Evolutionary conservation across 2,113 vertebrate species (phyloP).

Genomic region (Python bivittatus): DNA sequence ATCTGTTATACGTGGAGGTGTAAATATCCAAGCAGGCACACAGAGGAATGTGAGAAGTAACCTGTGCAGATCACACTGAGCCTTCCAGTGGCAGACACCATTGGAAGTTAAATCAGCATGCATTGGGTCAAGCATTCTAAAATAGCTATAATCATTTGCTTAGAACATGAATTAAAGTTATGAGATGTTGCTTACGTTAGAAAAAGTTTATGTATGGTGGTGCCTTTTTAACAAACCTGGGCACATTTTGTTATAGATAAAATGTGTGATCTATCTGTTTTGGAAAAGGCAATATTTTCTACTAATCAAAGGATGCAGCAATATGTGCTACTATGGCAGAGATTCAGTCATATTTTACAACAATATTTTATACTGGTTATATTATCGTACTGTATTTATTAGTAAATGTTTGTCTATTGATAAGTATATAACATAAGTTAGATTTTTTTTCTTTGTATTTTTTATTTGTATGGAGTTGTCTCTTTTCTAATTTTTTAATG

Average conservation of each 20-base stretch:
- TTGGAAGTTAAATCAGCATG: not conserved
- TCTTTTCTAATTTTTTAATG: not conserved
- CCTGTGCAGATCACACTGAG: not conserved
- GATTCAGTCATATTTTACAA: not conserved
- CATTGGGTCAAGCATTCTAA: not conserved
- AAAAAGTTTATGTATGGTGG: not conserved
- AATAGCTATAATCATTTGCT: not conserved
- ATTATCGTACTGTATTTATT: not conserved
- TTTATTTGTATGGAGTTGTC: not conserved
- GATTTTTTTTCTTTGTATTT: not conserved
- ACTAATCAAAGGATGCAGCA: not conserved
- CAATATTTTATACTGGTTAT: not conserved
- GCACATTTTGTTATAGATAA: not conserved
- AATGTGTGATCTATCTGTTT: not conserved
- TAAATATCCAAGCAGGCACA: not conserved
- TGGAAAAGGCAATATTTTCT: not conserved
- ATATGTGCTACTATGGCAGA: not conserved
- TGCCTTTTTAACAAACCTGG: not conserved
- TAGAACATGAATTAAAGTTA: not conserved
- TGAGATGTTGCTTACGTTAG: not conserved
- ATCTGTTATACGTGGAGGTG: not conserved
- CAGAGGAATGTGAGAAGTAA: not conserved
- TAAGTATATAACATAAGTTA: not conserved
- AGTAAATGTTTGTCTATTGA: not conserved
- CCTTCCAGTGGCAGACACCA: not conserved